Evolutionary conservation across 2,888 invertebrate species (phyloP).

Genomic region (Vanessa cardui): DNA sequence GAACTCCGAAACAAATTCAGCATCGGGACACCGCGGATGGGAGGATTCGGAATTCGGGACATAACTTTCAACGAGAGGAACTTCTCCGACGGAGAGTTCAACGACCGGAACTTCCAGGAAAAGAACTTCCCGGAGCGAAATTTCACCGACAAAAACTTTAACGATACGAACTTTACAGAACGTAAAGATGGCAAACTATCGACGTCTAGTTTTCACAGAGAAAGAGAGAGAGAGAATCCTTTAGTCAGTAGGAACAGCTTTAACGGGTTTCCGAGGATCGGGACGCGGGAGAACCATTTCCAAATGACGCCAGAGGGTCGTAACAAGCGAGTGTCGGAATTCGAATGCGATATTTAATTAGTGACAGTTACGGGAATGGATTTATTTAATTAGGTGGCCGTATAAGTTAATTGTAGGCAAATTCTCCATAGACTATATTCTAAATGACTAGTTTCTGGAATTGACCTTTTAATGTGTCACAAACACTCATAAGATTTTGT

Average conservation of each 20-base stretch:
- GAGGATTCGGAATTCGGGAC: slow-evolving; percentile 78
- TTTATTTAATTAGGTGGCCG: not conserved
- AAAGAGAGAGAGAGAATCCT: slow-evolving; percentile 72
- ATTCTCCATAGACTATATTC: not conserved
- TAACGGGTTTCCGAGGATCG: slow-evolving; percentile 75
- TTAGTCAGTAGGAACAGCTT: slow-evolving; percentile 79
- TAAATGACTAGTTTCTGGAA: too few species aligned
- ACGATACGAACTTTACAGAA: slow-evolving; percentile 58
- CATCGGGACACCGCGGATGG: slow-evolving; percentile 75
- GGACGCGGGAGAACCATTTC: slow-evolving; percentile 70
- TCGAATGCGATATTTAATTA: slow-evolving; percentile 83
- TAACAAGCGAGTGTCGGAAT: slow-evolving; percentile 84
- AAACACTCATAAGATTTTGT: not conserved
- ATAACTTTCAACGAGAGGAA: slow-evolving; percentile 72
- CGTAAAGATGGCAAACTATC: slow-evolving; percentile 76
- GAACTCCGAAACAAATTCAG: slow-evolving; percentile 74
- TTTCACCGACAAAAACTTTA: slow-evolving; percentile 61
- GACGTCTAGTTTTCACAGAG: slow-evolving; percentile 75
- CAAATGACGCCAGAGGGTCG: slow-evolving; percentile 76
- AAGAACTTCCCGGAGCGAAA: slow-evolving; percentile 66
- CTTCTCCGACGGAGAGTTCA: slow-evolving; percentile 73
- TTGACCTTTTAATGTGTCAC: not conserved
- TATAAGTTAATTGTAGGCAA: not conserved
- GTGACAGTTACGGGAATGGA: not conserved
- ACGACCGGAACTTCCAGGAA: slow-evolving; percentile 68